These are phyloP conservation scores for Nomada goodeniana DNA, from an alignment of 2,888 invertebrate species.

Conservation along the genomic window DNA sequence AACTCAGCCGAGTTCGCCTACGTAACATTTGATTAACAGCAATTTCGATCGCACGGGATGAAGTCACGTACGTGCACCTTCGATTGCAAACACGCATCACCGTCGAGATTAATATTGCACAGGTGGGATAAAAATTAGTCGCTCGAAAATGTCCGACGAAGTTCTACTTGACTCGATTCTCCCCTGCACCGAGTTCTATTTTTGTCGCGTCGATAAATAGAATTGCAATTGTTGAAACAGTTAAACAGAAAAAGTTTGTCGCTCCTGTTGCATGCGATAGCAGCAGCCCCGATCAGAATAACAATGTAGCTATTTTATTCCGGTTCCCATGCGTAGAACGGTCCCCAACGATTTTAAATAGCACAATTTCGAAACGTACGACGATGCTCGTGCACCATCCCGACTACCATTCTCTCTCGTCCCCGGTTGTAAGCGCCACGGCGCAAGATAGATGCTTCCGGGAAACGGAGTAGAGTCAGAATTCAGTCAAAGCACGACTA, in stretches of 20 bases:
- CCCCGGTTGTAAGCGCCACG: slow-evolving; percentile 44
- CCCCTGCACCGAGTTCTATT: no score
- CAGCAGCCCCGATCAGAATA: no score
- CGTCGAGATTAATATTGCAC: no score
- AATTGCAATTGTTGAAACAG: no score
- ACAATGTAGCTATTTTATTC: no score
- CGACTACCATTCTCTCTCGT: slow-evolving; percentile 3
- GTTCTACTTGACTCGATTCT: no score
- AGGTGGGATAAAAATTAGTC: no score
- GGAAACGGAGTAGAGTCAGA: slow-evolving; percentile 71
- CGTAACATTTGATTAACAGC: slow-evolving; percentile 52
- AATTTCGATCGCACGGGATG: slow-evolving; percentile 32
- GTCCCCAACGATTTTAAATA: slow-evolving; percentile 2
- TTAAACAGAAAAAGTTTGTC: no score
- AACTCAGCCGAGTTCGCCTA: slow-evolving; percentile 31
- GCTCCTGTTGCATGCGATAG: no score
- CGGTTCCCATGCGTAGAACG: background rate
- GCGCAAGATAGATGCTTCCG: slow-evolving; percentile 76
- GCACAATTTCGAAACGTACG: background rate
- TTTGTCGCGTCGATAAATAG: no score
- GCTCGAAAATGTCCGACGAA: no score
- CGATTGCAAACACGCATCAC: background rate
- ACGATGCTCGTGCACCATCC: slow-evolving; percentile 1
- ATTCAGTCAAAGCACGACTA: slow-evolving; percentile 72
- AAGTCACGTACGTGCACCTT: background rate